Percentiles rank a stretch among this genome's conserved stretches.
phyloP scores from a whole-genome alignment of 2,797 vertebrate genomes.

The Phrynocephalus forsythii region DNA sequence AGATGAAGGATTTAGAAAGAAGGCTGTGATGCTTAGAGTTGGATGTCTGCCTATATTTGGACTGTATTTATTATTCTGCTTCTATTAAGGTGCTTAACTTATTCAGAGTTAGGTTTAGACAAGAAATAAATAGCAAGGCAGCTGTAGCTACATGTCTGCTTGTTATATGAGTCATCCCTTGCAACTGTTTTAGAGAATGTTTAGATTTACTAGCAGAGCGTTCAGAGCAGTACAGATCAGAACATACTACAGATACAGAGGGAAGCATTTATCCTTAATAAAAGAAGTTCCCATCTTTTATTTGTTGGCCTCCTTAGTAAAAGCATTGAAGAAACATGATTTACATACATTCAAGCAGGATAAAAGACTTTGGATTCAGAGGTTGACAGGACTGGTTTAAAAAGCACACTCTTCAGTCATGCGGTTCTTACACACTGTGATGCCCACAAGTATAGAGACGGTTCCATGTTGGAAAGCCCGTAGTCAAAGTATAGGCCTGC shows the following conservation, averaged over 20 bases:
- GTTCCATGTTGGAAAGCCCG: neutral
- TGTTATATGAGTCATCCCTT: conserved; percentile 63
- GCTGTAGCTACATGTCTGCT: conserved; percentile 72
- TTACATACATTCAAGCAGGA: neutral
- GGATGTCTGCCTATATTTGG: conserved; percentile 73
- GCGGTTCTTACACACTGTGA: neutral
- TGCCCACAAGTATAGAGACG: neutral
- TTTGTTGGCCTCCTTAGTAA: conserved; percentile 8
- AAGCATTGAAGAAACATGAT: conserved; percentile 9
- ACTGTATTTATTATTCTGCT: conserved; percentile 71
- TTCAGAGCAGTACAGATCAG: conserved; percentile 15
- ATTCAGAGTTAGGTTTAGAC: conserved; percentile 74
- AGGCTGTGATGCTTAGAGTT: conserved; percentile 63
- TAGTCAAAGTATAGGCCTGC: neutral
- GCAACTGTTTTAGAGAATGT: conserved; percentile 39
- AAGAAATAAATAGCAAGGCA: conserved; percentile 73
- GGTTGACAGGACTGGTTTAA: neutral
- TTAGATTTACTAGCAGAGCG: conserved; percentile 55
- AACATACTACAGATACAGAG: conserved; percentile 10
- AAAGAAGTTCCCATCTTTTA: conserved; percentile 2
- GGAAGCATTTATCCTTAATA: conserved; percentile 20
- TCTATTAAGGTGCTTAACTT: conserved; percentile 74
- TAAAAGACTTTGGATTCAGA: neutral
- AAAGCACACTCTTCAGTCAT: neutral
- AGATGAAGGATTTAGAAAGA: conserved; percentile 68